Evolutionary conservation across 2,113 vertebrate species (phyloP).

Genomic region (Aix galericulata): DNA sequence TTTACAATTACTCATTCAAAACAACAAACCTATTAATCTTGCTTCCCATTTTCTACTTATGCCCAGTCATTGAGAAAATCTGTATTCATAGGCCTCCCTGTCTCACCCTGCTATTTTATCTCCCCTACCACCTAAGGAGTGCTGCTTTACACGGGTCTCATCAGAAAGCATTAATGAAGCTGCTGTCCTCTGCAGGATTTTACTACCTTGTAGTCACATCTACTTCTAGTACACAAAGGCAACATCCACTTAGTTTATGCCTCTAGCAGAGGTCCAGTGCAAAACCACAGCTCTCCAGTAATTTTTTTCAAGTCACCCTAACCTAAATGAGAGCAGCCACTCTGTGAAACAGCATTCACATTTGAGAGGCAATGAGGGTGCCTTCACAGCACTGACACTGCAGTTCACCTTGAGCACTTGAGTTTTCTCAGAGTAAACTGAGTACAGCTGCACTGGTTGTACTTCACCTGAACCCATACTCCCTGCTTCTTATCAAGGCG

Average conservation of each 20-base stretch:
- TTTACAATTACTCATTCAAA: not conserved
- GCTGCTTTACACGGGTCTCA: rapidly evolving
- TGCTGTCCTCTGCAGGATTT: not conserved
- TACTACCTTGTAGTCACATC: too few species aligned
- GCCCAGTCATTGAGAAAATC: not conserved
- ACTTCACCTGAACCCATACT: not conserved
- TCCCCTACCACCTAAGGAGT: not conserved
- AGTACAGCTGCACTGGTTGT: not conserved
- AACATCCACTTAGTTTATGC: not conserved
- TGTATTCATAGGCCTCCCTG: not conserved
- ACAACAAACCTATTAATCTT: not conserved
- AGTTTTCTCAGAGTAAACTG: not conserved
- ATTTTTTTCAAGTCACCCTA: not conserved
- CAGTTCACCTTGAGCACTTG: not conserved
- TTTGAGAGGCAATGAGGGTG: not conserved
- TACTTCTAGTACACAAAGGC: not conserved
- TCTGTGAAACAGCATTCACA: not conserved
- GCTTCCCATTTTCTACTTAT: not conserved
- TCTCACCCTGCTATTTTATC: not conserved
- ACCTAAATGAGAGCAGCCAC: not conserved
- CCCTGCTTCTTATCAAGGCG: not conserved
- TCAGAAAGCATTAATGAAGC: not conserved
- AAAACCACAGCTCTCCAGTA: not conserved
- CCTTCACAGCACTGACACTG: not conserved
- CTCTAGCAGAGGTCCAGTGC: not conserved